Conservation (phyloP, 2,113 vertebrate genomes). For the Strix aluco region DNA sequence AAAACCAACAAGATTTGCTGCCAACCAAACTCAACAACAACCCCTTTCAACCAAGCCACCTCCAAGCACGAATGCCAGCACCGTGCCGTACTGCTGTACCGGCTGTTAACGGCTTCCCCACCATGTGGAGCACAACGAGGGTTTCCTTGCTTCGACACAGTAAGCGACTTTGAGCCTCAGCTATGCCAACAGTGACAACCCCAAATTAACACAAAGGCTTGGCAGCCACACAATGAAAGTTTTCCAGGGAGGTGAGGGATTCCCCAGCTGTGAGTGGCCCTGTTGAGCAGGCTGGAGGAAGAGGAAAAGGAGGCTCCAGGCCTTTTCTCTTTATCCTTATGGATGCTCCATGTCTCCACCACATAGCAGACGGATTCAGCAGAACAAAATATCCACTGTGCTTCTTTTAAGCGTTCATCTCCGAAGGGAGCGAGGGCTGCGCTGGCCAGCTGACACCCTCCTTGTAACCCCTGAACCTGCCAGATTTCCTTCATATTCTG, state of each 20-base stretch:
- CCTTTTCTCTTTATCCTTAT: not conserved
- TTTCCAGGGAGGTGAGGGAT: not conserved
- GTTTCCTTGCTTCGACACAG: fast-evolving
- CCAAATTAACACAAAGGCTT: not conserved
- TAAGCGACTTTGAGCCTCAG: not conserved
- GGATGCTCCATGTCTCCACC: not conserved
- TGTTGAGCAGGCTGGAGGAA: not conserved
- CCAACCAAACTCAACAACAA: not conserved
- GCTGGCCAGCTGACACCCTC: not conserved
- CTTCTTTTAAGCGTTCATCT: not conserved
- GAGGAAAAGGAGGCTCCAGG: not conserved
- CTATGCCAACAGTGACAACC: not conserved
- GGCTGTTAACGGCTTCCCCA: not conserved
- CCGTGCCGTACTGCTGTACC: fast-evolving
- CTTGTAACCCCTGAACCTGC: not conserved
- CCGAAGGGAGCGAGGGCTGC: not conserved
- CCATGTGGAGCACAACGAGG: fast-evolving
- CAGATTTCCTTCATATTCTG: not conserved
- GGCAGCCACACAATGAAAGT: not conserved
- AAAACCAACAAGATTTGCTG: not conserved
- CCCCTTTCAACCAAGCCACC: not conserved
- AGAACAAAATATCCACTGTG: not conserved
- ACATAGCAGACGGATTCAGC: not conserved
- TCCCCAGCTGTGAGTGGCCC: not conserved
- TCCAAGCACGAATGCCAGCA: fast-evolving